phyloP scores from a whole-genome alignment of 2,888 invertebrate species.

The Luffia ferchaultella region DNA sequence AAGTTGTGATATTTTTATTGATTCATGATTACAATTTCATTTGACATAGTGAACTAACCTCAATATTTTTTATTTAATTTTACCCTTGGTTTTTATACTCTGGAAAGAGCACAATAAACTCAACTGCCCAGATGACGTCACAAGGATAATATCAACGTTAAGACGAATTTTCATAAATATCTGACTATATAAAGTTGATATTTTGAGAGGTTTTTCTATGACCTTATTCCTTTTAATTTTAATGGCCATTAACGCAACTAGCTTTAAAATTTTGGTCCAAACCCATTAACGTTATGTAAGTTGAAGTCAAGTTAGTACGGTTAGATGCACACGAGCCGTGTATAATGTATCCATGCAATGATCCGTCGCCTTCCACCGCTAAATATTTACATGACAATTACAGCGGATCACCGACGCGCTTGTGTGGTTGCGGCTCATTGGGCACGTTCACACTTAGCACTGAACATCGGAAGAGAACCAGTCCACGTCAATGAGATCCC shows the following conservation, averaged over 20 bases:
- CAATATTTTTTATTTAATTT: neutral
- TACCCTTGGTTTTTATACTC: neutral
- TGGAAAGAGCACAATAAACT: neutral
- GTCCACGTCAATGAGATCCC: neutral
- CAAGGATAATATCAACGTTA: neutral
- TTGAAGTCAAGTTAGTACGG: neutral
- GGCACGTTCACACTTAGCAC: neutral
- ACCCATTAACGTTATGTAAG: neutral
- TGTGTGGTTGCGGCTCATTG: too few relatives aligned
- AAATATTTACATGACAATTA: neutral
- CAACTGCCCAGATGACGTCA: neutral
- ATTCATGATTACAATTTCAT: neutral
- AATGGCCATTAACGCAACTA: neutral
- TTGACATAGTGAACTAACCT: neutral
- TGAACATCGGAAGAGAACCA: neutral
- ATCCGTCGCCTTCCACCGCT: neutral
- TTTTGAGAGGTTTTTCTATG: neutral
- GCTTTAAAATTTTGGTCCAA: neutral
- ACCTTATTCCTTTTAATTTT: neutral
- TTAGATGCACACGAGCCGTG: neutral
- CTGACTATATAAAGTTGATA: neutral
- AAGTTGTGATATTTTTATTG: too few relatives aligned
- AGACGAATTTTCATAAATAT: too few relatives aligned
- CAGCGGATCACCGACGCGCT: neutral
- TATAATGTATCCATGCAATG: neutral